Conservation (phyloP, 1,140 invertebrate species). For the Rhagoletis zephyria region DNA sequence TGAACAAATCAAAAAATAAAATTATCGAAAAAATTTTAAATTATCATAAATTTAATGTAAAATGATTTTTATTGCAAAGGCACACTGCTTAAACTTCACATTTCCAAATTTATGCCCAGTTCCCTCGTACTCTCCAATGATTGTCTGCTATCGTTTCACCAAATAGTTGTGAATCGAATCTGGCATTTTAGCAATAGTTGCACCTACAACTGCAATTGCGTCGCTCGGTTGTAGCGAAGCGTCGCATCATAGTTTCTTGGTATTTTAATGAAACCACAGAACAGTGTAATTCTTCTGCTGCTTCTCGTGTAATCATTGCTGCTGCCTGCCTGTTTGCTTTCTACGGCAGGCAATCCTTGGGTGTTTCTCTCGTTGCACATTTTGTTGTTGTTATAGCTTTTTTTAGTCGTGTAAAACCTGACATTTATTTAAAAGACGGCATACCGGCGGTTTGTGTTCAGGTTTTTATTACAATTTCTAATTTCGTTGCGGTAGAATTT, state of each 20-base stretch:
- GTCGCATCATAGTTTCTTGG: conserved; percentile 25
- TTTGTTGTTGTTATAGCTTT: neutral
- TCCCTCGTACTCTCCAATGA: too few species aligned
- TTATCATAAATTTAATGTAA: too few species aligned
- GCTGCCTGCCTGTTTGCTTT: neutral
- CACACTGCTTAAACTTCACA: too few species aligned
- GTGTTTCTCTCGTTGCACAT: neutral
- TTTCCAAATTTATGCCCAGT: too few species aligned
- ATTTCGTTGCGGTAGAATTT: conserved; percentile 50
- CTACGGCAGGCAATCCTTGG: neutral
- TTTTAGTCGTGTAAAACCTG: neutral
- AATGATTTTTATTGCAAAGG: too few species aligned
- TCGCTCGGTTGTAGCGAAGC: neutral
- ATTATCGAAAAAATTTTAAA: too few species aligned
- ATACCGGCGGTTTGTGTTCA: conserved; percentile 6
- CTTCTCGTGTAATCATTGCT: neutral
- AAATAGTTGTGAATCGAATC: too few species aligned
- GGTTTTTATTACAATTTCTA: conserved; percentile 52
- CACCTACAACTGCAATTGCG: neutral
- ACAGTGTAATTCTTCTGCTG: conserved; percentile 12
- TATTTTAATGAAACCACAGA: conserved; percentile 54
- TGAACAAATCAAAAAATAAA: too few species aligned
- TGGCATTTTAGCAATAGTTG: neutral
- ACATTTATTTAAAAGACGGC: neutral
- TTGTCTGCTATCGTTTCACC: too few species aligned